Evolutionary conservation across 2,888 invertebrate genomes (phyloP).

Genomic region (Crossocerus cetratus): DNA sequence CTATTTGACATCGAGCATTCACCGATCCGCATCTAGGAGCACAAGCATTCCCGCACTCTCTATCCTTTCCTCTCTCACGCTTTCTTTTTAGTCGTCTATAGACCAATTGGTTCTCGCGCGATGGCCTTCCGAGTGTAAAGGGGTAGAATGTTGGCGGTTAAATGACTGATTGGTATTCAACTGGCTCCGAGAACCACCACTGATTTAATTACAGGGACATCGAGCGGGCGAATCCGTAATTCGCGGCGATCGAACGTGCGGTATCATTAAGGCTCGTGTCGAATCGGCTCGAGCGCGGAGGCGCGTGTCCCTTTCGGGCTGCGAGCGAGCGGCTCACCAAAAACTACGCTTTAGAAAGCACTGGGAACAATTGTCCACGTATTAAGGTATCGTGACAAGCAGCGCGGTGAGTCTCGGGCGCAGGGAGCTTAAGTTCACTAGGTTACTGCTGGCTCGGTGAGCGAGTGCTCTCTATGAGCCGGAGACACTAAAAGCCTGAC

Average conservation of each 20-base stretch:
- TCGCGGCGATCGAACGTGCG: not conserved
- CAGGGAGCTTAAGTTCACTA: too few species aligned
- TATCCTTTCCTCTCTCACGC: not conserved
- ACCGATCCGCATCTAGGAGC: not conserved
- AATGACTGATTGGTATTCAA: constrained; percentile 50
- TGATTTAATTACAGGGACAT: constrained; percentile 58
- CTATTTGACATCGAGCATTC: not conserved
- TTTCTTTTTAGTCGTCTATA: not conserved
- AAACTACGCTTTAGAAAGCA: too few species aligned
- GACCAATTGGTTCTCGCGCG: not conserved
- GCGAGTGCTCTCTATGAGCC: not conserved
- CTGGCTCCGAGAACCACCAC: constrained; percentile 40
- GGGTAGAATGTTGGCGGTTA: constrained; percentile 33
- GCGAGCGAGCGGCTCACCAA: too few species aligned
- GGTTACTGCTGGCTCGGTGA: too few species aligned
- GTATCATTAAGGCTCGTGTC: constrained; percentile 9
- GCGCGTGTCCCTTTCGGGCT: too few species aligned
- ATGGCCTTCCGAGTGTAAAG: constrained; percentile 6
- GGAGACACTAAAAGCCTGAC: constrained; percentile 31
- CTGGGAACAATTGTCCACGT: too few species aligned
- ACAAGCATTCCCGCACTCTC: too few species aligned
- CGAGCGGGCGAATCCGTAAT: constrained; percentile 40
- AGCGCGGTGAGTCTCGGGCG: too few species aligned
- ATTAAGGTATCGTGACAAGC: too few species aligned
- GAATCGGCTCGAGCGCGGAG: too few species aligned